Conservation (phyloP, 2,113 vertebrate species). For the Callionymus lyra region DNA sequence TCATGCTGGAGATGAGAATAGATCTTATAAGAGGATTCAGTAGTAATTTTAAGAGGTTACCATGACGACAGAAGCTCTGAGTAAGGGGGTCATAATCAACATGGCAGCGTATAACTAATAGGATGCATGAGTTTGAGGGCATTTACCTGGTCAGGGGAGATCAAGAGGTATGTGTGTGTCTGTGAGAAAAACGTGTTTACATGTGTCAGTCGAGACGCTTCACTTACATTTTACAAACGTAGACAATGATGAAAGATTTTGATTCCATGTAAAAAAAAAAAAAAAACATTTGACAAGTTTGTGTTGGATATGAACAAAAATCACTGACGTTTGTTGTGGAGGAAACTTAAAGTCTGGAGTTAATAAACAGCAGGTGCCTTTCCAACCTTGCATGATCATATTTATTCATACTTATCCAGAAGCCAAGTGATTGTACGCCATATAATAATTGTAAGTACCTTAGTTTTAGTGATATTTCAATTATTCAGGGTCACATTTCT, state of each 20-base stretch:
- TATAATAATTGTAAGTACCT: constrained; percentile 33
- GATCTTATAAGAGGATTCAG: too few relatives aligned
- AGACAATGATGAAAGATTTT: constrained; percentile 1
- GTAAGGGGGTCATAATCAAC: neutral
- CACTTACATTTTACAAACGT: neutral
- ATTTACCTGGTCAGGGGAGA: too few relatives aligned
- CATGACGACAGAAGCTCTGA: too few relatives aligned
- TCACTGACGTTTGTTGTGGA: neutral
- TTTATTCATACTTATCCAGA: constrained; percentile 3
- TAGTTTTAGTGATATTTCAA: constrained; percentile 40
- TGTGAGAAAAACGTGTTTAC: too few relatives aligned
- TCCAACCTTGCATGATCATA: constrained; percentile 33
- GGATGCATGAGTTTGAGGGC: too few relatives aligned
- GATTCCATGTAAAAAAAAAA: neutral
- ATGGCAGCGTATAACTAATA: too few relatives aligned
- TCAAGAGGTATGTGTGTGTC: too few relatives aligned
- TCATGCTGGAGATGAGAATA: constrained; percentile 17
- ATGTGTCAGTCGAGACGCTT: too few relatives aligned
- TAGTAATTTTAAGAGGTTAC: too few relatives aligned
- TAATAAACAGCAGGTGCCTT: constrained; percentile 50
- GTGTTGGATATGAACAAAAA: neutral
- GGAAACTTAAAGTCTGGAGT: neutral
- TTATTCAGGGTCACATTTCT: constrained; percentile 29
- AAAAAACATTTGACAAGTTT: neutral
- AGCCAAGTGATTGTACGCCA: constrained; percentile 13